A percentile compares a stretch with the other conserved stretches of the same genome.
Conservation (phyloP, 2,888 invertebrate species). For the Orchesella flavescens region DNA sequence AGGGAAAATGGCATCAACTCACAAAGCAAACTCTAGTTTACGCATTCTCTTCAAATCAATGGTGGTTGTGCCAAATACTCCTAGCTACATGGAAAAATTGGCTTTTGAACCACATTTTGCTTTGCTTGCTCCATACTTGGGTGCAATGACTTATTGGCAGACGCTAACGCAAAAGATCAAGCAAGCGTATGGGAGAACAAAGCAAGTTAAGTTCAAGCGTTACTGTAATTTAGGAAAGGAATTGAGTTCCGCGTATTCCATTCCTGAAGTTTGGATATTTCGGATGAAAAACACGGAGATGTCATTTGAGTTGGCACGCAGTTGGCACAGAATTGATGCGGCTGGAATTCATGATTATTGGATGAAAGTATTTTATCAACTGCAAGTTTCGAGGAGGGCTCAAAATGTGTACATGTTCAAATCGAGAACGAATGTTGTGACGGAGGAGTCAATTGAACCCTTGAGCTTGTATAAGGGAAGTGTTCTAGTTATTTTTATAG, state of each 20-base stretch:
- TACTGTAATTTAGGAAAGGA: slow-evolving; percentile 43
- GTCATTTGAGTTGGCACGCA: slow-evolving; percentile 15
- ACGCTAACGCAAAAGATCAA: slow-evolving; percentile 20
- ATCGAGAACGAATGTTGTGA: slow-evolving; percentile 30
- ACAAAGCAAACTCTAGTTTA: slow-evolving; percentile 24
- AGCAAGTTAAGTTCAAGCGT: slow-evolving; percentile 12
- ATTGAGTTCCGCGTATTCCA: slow-evolving; percentile 15
- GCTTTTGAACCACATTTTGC: slow-evolving; percentile 31
- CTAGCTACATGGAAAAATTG: slow-evolving; percentile 6
- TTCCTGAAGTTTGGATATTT: slow-evolving; percentile 57
- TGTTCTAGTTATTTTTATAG: slow-evolving; percentile 37
- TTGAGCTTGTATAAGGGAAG: slow-evolving; percentile 39
- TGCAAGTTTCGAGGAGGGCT: slow-evolving; percentile 28
- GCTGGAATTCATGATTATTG: slow-evolving; percentile 47
- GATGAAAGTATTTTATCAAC: slow-evolving; percentile 48
- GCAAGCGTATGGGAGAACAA: slow-evolving; percentile 21
- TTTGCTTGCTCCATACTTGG: slow-evolving; percentile 42
- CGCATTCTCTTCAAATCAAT: slow-evolving; percentile 6
- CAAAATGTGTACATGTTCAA: slow-evolving; percentile 46
- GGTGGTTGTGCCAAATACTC: neutral
- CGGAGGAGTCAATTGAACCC: slow-evolving; percentile 29
- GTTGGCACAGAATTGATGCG: slow-evolving; percentile 27
- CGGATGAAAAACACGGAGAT: slow-evolving; percentile 21
- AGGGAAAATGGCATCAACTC: slow-evolving; percentile 20
- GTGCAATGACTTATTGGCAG: slow-evolving; percentile 33